Conservation (phyloP, 2,888 invertebrate species). For the Sarcophaga rosellei region DNA sequence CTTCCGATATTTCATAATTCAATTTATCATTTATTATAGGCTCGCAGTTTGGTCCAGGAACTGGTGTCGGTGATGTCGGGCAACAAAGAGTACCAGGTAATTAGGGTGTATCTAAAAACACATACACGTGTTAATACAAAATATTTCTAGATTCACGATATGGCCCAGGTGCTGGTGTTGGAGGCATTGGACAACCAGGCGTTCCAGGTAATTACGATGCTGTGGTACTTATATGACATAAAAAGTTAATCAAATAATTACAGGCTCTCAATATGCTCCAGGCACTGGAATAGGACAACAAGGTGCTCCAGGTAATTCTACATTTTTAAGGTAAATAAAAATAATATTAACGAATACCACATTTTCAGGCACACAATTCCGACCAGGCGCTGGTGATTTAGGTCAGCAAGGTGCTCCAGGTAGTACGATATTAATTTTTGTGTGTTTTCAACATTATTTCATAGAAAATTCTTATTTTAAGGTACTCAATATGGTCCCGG, state of each 20-base stretch:
- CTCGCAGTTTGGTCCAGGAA: neutral
- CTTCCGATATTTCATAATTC: too few species aligned
- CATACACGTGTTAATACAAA: too few species aligned
- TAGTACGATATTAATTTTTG: neutral
- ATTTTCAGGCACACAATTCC: neutral
- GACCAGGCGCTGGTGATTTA: neutral
- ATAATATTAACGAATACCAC: neutral
- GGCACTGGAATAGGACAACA: conserved; percentile 47
- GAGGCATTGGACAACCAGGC: conserved; percentile 29
- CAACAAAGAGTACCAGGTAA: neutral
- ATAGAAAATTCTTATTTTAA: neutral
- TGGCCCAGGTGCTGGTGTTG: conserved; percentile 2
- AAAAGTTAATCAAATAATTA: neutral
- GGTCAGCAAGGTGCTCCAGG: neutral
- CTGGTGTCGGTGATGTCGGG: neutral
- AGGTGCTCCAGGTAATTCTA: conserved; percentile 51
- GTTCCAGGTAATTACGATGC: conserved; percentile 38
- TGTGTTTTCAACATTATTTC: neutral
- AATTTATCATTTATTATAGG: too few species aligned
- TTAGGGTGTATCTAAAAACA: neutral
- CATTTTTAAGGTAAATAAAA: neutral
- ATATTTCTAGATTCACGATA: neutral
- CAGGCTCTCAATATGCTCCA: conserved; percentile 25
- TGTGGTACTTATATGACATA: neutral
- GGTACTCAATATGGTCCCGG: conserved; percentile 3